Evolutionary conservation across 2,888 invertebrate genomes (phyloP).

Genomic region (Drosophila mimica): DNA sequence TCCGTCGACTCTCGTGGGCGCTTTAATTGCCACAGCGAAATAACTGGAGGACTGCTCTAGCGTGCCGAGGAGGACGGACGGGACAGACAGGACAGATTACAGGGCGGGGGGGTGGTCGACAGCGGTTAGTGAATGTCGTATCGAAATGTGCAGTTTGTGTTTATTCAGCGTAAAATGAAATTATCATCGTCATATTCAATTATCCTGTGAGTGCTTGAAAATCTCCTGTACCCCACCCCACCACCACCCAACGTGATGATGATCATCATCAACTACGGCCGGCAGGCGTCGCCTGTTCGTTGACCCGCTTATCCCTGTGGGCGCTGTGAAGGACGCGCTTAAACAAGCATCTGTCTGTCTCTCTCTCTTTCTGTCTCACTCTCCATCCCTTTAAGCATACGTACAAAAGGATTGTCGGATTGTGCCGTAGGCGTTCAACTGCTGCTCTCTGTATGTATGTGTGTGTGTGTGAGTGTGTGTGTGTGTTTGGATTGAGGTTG

Average conservation of each 20-base stretch:
- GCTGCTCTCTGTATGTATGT: conserved; percentile 9
- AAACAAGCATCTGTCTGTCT: conserved; percentile 41
- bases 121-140: conserved; percentile 36
- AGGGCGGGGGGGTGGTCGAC: neutral
- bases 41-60: conserved; percentile 7
- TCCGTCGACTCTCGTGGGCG: conserved; percentile 51
- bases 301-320: conserved; percentile 62
- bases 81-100: neutral
- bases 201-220: conserved; percentile 66
- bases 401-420: conserved; percentile 54
- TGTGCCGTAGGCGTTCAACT: conserved; percentile 29
- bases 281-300: conserved; percentile 45
- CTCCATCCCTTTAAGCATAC: conserved; percentile 37
- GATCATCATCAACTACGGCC: neutral
- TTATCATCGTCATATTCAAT: conserved; percentile 78
- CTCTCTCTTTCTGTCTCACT: neutral
- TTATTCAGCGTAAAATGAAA: conserved; percentile 78
- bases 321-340: conserved; percentile 53
- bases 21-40: conserved; percentile 59
- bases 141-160: conserved; percentile 73
- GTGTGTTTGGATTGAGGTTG: conserved; percentile 35
- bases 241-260: neutral
- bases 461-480: conserved; percentile 1
- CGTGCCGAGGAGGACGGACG: neutral
- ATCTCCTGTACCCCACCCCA: neutral